Evolutionary conservation across 2,888 invertebrate genomes (phyloP).

Genomic region (Emmelina monodactyla): DNA sequence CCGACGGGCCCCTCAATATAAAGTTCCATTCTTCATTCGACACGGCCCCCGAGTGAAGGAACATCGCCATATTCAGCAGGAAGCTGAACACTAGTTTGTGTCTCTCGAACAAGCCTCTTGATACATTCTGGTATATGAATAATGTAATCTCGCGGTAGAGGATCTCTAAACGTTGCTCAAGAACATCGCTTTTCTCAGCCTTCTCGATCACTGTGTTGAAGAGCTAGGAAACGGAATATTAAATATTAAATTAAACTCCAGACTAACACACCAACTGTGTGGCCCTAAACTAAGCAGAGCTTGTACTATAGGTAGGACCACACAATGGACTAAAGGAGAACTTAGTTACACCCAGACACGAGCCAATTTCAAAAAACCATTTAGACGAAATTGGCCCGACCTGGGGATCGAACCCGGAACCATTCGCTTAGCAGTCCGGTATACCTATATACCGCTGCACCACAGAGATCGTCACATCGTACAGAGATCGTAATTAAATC

Average conservation of each 20-base stretch:
- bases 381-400: neutral
- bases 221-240: conserved; percentile 55
- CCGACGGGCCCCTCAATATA: conserved; percentile 77
- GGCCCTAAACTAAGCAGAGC: no score
- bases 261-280: no score
- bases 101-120: conserved; percentile 88
- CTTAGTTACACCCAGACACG: no score
- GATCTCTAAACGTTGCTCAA: conserved; percentile 72
- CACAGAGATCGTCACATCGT: no score
- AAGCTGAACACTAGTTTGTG: conserved; percentile 92
- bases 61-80: conserved; percentile 79
- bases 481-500: no score
- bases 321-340: no score
- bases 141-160: conserved; percentile 80
- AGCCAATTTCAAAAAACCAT: no score
- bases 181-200: conserved; percentile 71
- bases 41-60: conserved; percentile 70
- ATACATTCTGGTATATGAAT: conserved; percentile 85
- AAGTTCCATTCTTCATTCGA: conserved; percentile 76
- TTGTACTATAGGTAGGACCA: no score
- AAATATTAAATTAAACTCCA: no score
- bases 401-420: no score
- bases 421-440: no score
- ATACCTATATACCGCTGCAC: no score
- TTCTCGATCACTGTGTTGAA: conserved; percentile 83